Evolutionary conservation across 2,888 invertebrate genomes (phyloP).

Genomic region (Chymomyza fuscimana): DNA sequence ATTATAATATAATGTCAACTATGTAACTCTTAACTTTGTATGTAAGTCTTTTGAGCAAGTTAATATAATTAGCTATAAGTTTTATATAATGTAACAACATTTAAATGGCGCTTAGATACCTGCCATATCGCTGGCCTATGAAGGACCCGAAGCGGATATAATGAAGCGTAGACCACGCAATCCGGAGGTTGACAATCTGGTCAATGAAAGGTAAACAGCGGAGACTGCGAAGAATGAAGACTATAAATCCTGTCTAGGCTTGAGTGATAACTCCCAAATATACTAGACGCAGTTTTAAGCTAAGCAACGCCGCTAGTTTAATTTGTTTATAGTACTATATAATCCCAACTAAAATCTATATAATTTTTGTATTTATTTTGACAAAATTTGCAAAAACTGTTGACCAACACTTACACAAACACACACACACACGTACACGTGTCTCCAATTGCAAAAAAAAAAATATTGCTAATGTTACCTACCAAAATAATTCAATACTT

Average conservation of each 20-base stretch:
- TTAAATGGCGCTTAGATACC: slow-evolving; percentile 84
- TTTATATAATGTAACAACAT: slow-evolving; percentile 28
- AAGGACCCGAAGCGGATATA: slow-evolving; percentile 98
- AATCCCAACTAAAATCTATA: neutral
- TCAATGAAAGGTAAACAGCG: slow-evolving; percentile 94
- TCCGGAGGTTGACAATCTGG: slow-evolving; percentile 97
- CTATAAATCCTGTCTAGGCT: neutral
- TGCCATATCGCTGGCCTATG: slow-evolving; percentile 98
- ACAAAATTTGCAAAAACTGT: neutral
- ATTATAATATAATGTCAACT: neutral
- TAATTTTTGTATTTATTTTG: slow-evolving; percentile 5
- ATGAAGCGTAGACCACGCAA: slow-evolving; percentile 99
- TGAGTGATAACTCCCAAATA: neutral
- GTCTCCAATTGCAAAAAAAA: slow-evolving; percentile 30
- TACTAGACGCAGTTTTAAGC: slow-evolving; percentile 10
- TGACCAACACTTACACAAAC: neutral
- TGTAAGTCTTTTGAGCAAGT: slow-evolving; percentile 53
- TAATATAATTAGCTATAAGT: slow-evolving; percentile 42
- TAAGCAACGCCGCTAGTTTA: slow-evolving; percentile 20
- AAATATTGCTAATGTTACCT: slow-evolving; percentile 69
- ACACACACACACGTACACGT: slow-evolving; percentile 7
- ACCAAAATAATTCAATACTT: slow-evolving; percentile 58
- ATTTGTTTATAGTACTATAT: neutral
- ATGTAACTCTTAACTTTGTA: neutral
- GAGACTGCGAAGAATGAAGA: neutral